Evolutionary conservation across 2,888 invertebrate species (phyloP), one percentile per base, ranked within the genome.

Genomic region (Tyria jacobaeae): DNA sequence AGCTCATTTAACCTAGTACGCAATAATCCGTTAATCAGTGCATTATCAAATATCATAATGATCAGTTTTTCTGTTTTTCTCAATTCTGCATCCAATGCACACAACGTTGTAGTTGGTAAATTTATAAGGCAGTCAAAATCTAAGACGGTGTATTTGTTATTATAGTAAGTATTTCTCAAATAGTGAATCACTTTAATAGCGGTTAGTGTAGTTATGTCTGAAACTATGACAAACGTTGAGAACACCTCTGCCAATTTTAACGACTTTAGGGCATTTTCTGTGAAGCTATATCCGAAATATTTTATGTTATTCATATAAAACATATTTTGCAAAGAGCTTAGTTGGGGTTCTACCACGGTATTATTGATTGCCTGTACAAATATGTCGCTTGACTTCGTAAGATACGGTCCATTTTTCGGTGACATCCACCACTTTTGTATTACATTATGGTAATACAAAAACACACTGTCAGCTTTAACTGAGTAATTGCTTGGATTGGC

Each of bases 351-450:
- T 14, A 37, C 37, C 57, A 56, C 7, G 12, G 50, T 56, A 12
- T 51, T 27, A 21, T 47, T 55, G 5, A 56, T 41, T 27, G 50
- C 47, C 15, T 48, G 50, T 9, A 15, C 9, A 21, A 27, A 63
- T 1, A 54, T 24, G 31, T 15, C 17, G 48, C 24, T 37, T 14
- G 24, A 1, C 25, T 70, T 70, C 14, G 72, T 67, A 1, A 67
- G 35, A 47, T 62, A 70, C 3, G 1, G 24, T 1, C 2, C 55
- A 17, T 24, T 59, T 39, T 54, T 34, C 24, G 1, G 39, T 35
- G 21, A 27, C 69, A 68, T 66, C 74, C 75, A 75, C 76, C 70
- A 70, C 24, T 57, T 66, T 57, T 72, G 67, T 9, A 60, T 34
- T 14, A 5, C 35, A 15, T 60, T 55, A n/a, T 60, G 60, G 10